Evolutionary conservation across 2,113 vertebrate genomes (phyloP), one percentile per base, ranked within the genome.

Genomic region (Atherinomorus stipes): DNA sequence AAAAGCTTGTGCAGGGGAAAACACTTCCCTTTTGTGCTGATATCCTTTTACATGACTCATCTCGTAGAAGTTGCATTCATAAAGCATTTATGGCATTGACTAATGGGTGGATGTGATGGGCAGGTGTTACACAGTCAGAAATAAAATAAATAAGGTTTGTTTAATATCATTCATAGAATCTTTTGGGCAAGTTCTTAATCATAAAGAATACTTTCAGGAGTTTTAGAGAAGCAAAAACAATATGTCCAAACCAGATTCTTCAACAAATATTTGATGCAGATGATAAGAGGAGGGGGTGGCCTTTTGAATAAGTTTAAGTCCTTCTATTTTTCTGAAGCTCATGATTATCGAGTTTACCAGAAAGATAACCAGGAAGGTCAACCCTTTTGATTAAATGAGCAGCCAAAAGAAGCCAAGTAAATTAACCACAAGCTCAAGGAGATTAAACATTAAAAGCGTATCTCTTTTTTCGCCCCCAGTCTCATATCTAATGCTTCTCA

Each of bases 131-230:
- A 62, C 59, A 56, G 10, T 34, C 15, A 45, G 6, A 18, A 16
- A 18, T 18, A 18, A 18, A 45, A 45, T 18, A 45, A 44, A 15
- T 15, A 45, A 19, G 16, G n/a, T n/a, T n/a, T n/a, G n/a, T n/a
- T n/a, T n/a, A n/a, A n/a, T n/a, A n/a, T n/a, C n/a, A n/a, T n/a
- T n/a, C n/a, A n/a, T n/a, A n/a, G n/a, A n/a, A 53, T 31, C 28
- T 31, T 31, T 31, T 31, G 38, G 26, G 45, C 47, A 28, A 16
- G 57, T 19, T 66, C 63, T 65, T 58, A 83, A 61, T 57, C 40
- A 67, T 9, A 21, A 22, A 26, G 60, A 89, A 83, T 51, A 54
- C 51, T 80, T 86, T 83, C 83, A 90, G 76, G 71, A 84, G 81
- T 76, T 82, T 57, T 38, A 67, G 34, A 63, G 31, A 81, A 53